phyloP scores from a whole-genome alignment of 1,140 invertebrate species.

The Steinernema khuongi region DNA sequence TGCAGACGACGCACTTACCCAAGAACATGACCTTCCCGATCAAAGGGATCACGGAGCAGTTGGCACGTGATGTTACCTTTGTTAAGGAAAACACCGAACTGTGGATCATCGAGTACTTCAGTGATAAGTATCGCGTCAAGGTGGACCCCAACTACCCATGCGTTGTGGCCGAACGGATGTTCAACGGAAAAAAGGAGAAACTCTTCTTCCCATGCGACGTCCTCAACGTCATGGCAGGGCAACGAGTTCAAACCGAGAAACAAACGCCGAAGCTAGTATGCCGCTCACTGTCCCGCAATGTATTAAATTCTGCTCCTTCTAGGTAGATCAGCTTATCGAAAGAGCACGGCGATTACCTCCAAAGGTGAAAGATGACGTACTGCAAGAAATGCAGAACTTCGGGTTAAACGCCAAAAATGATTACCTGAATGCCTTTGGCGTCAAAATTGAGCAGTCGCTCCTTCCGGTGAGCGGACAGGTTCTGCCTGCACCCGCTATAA shows the following conservation, averaged over 20 bases:
- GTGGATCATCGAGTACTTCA: background rate
- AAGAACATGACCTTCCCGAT: background rate
- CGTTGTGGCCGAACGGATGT: background rate
- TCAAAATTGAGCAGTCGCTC: background rate
- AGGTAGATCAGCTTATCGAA: background rate
- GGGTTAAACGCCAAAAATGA: background rate
- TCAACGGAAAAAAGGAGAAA: background rate
- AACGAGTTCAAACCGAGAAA: background rate
- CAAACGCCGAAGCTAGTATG: background rate
- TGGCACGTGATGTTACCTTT: background rate
- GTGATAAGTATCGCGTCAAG: background rate
- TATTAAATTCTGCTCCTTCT: too few relatives aligned
- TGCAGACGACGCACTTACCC: background rate
- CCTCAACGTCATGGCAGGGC: background rate
- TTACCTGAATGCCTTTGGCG: background rate
- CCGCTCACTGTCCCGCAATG: too few relatives aligned
- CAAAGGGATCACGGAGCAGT: background rate
- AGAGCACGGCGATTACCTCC: background rate
- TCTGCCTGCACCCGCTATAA: background rate
- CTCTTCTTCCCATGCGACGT: background rate
- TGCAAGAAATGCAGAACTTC: background rate
- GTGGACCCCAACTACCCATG: background rate
- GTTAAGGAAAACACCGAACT: too few relatives aligned
- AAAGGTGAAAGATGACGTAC: background rate
- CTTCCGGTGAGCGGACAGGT: background rate